Conservation (phyloP, 2,113 vertebrate genomes). For the Sinocyclocheilus maitianheensis region DNA sequence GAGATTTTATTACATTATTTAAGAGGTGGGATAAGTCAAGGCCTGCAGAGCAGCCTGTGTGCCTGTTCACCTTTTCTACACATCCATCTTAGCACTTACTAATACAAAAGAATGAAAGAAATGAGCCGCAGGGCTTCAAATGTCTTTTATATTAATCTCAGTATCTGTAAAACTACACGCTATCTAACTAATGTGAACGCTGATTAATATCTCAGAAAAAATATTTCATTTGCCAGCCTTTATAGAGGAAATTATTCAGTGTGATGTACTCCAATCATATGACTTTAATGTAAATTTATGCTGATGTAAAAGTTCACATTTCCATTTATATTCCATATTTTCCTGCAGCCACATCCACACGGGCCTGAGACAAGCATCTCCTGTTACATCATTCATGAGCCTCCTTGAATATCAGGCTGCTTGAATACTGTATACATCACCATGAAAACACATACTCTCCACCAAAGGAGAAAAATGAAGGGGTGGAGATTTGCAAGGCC, state of each 20-base stretch:
- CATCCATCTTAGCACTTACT: conserved; percentile 13
- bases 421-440: conserved; percentile 35
- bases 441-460: conserved; percentile 36
- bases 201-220: conserved; percentile 29
- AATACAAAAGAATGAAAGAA: conserved; percentile 31
- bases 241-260: background rate
- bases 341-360: conserved; percentile 36
- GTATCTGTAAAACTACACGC: background rate
- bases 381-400: conserved; percentile 60
- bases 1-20: conserved; percentile 29
- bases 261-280: background rate
- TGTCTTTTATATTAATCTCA: background rate
- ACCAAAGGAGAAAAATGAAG: conserved; percentile 32
- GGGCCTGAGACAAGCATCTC: conserved; percentile 53
- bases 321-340: conserved; percentile 50
- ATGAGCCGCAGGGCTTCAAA: background rate
- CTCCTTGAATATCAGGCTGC: conserved; percentile 51
- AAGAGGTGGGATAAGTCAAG: background rate
- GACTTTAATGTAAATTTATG: conserved; percentile 33
- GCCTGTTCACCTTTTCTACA: conserved; percentile 1
- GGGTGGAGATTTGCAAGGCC: conserved; percentile 39
- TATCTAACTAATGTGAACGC: conserved; percentile 23
- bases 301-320: conserved; percentile 49
- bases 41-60: background rate
- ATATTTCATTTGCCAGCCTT: conserved; percentile 2